Conservation (phyloP, 2,113 vertebrate species). For the Brienomyrus brachyistius region DNA sequence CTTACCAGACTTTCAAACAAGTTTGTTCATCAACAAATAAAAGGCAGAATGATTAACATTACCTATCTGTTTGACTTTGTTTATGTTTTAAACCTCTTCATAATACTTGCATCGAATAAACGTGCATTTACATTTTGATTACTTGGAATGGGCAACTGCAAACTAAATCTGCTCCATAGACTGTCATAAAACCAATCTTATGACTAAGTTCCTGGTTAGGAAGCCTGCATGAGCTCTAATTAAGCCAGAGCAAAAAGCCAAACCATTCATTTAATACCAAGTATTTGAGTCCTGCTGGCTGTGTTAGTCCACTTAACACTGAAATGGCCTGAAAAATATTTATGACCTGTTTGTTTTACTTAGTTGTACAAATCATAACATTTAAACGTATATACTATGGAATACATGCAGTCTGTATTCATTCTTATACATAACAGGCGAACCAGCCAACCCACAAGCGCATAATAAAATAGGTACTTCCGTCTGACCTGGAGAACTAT, state of each 20-base stretch:
- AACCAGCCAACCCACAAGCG: neutral
- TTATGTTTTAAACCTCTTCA: neutral
- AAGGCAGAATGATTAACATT: neutral
- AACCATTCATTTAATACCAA: neutral
- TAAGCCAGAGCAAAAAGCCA: neutral
- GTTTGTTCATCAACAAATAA: neutral
- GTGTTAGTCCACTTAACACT: neutral
- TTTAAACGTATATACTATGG: neutral
- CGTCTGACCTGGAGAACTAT: neutral
- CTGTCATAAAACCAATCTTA: neutral
- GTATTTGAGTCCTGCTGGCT: neutral
- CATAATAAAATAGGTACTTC: neutral
- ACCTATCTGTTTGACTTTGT: neutral
- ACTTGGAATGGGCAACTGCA: neutral
- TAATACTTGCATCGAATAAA: neutral
- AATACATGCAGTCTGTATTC: neutral
- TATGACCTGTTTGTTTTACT: neutral
- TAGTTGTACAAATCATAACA: neutral
- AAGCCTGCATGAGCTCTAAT: neutral
- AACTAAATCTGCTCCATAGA: neutral
- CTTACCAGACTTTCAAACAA: neutral
- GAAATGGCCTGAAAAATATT: neutral
- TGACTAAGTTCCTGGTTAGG: neutral
- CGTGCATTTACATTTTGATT: neutral
- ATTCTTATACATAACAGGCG: neutral